Base-by-base conservation (phyloP, 2,888 invertebrate species). In the Dicyrtomina minuta region DNA sequence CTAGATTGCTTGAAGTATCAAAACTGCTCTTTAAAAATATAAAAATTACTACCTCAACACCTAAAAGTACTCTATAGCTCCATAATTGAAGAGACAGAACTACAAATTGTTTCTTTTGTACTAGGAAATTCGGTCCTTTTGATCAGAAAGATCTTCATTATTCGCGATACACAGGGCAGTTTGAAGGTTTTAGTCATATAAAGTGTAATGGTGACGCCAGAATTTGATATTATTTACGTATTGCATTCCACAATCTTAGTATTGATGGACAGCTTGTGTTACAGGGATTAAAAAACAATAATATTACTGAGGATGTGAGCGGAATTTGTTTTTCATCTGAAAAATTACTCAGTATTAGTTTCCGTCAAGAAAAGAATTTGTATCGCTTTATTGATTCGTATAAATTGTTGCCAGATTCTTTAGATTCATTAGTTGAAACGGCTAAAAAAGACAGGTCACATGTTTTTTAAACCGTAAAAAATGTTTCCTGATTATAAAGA, bases 221-320 rank as follows among this genome's bases (percentile, higher is more conserved):
- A 12, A 22, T 71, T 1, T 13, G 27, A 15, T 59, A 27, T 2
- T 27, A 0, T 4, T 53, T 69, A 33, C 65, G 60, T 4, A 27
- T 64, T 0, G 64, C 44, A 41, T 51, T 59, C 15, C 74, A 74
- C 33, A 72, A 72, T 46, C 61, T 66, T 0, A 58, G 27, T 0
- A 70, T 69, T 46, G 72, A 74, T 46, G 27, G 41, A 22, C 62
- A 73, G 13, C 39, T 74, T 0, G 33, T 74, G n/a, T 20, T 65
- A 20, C 22, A 51, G 24, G 71, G 66, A 6, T 13, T 49, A 13
- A 53, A 41, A 10, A 46, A 46, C 2, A 41, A 44, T 12, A 0
- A 24, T 39, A 51, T 68, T 1, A 2, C 39, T 1, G 44, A 62
- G 13, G n/a, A n/a, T n/a, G 60, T 65, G 4, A 13, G 66, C 2